These are phyloP conservation scores for Syrista parreyssii DNA, from an alignment of 2,888 invertebrate genomes.

Conservation along the genomic window DNA sequence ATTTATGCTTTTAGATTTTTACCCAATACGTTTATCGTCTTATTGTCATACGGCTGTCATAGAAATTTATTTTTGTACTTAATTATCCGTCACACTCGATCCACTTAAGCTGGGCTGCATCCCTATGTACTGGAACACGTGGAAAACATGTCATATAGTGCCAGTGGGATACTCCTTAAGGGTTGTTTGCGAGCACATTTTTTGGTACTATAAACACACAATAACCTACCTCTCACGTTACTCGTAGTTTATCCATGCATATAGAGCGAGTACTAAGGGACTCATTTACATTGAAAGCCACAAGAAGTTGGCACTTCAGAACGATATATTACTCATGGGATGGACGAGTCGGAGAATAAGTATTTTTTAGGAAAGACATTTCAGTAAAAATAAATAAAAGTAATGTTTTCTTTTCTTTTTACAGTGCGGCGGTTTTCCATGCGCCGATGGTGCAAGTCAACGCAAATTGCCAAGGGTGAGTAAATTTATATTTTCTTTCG, in stretches of 20 bases:
- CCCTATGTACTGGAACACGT: background rate
- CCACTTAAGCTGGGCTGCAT: background rate
- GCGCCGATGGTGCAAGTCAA: constrained; percentile 48
- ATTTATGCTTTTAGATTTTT: background rate
- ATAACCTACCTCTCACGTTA: background rate
- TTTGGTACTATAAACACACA: background rate
- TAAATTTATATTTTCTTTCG: constrained; percentile 9
- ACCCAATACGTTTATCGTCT: background rate
- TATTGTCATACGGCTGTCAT: background rate
- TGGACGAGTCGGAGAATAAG: background rate
- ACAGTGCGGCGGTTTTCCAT: constrained; percentile 60
- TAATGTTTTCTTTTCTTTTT: constrained; percentile 31
- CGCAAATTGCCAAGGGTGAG: constrained; percentile 60
- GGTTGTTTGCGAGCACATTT: background rate
- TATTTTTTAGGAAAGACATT: background rate
- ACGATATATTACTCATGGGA: background rate
- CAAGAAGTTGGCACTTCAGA: background rate
- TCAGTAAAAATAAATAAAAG: background rate
- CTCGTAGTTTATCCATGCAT: background rate
- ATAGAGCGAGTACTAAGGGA: background rate
- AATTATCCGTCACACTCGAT: background rate
- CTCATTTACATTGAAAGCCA: background rate
- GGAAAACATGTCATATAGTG: too few relatives aligned
- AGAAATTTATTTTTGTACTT: background rate
- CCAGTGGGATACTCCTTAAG: background rate